Evolutionary conservation across 2,797 vertebrate genomes (phyloP), one percentile per base, ranked within the genome.

Genomic region (Sebastes jordani): DNA sequence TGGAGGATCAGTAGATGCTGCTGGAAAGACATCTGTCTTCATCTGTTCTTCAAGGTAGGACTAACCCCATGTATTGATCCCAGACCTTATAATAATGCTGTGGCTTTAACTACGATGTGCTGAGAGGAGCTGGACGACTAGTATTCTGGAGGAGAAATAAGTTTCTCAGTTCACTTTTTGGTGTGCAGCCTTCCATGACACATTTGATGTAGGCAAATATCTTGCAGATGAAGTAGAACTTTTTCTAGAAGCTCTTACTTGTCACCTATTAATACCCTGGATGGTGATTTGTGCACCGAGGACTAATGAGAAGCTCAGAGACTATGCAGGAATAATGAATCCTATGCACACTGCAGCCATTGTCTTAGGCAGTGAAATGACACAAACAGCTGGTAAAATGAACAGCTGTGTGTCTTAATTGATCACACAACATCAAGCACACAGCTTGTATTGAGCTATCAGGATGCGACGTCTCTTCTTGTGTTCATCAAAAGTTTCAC

Each of bases 371-470:
- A 9, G 59, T 1, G 22, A 67, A 80, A 61, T 54, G 84, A 74
- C 79, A 16, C 72, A 75, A 80, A 81, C 72, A 61, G 58, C 87
- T 78, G 78, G 32, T 30, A 59, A 80, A 78, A 84, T 4, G 73
- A 91, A 69, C 84, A 89, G 86, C 85, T 89, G 89, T 61, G 77
- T 23, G 59, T 84, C 80, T 67, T 71, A 82, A 87, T 86, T 88
- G 86, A 92, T 88, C 76, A 65, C 84, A 85, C 72, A 59, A 78
- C 83, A 74, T 70, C 84, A 75, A 70, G 81, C 85, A 49, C 77
- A 8, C 71, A 38, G 79, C 77, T 76, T 54, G 74, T 69, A 73
- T 76, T 74, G 77, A 83, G 78, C 76, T 11, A 75, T 80, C 80
- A 59, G 73, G 76, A 78, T 58, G 80, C 3, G 61, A 52, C 22